phyloP scores from a whole-genome alignment of 2,113 vertebrate species.

The Machaerirhynchus nigripectus region DNA sequence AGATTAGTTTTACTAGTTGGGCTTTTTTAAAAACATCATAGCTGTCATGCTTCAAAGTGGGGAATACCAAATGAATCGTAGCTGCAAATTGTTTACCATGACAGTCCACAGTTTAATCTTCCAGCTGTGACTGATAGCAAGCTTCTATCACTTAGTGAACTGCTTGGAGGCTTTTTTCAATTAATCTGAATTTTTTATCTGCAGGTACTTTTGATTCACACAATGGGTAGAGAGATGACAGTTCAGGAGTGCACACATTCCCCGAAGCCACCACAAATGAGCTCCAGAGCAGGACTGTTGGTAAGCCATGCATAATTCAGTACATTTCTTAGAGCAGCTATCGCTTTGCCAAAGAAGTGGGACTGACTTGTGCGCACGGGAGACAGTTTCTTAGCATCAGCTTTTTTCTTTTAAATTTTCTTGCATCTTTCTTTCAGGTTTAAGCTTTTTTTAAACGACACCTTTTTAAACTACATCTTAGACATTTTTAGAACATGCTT shows the following conservation, averaged over 20 bases:
- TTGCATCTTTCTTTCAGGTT: neutral
- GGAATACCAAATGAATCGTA: neutral
- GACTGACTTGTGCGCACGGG: neutral
- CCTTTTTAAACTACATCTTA: neutral
- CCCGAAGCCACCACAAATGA: neutral
- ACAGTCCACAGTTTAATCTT: neutral
- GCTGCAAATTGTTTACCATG: neutral
- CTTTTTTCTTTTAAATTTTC: neutral
- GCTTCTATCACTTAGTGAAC: neutral
- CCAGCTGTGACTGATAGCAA: neutral
- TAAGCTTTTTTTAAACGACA: neutral
- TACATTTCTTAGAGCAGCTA: neutral
- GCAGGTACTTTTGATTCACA: neutral
- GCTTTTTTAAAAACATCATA: neutral
- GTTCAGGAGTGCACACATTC: neutral
- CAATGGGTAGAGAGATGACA: neutral
- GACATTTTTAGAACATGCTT: neutral
- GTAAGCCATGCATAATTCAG: neutral
- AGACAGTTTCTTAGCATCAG: neutral
- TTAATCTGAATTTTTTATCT: constrained; percentile 20
- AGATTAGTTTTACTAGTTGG: neutral
- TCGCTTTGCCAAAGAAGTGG: neutral
- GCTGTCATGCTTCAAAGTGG: neutral
- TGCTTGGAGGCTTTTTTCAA: neutral
- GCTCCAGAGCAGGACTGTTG: neutral